Percentiles rank a stretch among this genome's conserved stretches.
These are phyloP conservation scores for Cetoscarus ocellatus DNA, from an alignment of 2,797 vertebrate species.

Conservation along the genomic window DNA sequence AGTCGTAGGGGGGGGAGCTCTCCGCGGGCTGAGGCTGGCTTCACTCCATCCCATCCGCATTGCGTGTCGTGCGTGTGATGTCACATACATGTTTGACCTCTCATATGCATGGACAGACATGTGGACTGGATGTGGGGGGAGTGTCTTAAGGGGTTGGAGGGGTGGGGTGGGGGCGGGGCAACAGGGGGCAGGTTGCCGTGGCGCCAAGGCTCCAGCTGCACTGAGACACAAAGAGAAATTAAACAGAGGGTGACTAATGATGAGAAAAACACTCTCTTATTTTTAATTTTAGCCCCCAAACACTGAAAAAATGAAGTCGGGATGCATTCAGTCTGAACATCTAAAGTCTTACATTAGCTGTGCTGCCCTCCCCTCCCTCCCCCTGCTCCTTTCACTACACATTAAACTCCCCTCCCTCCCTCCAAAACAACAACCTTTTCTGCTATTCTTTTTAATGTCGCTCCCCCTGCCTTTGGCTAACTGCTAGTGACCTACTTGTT, in stretches of 20 bases:
- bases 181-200: slow-evolving; percentile 31
- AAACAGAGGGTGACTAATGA: slow-evolving; percentile 35
- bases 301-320: slow-evolving; percentile 14
- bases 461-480: slow-evolving; percentile 80
- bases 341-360: slow-evolving; percentile 54
- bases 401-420: slow-evolving; percentile 68
- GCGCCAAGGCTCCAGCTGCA: slow-evolving; percentile 53
- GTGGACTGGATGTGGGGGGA: slow-evolving; percentile 84
- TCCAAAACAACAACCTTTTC: slow-evolving; percentile 80
- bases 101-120: slow-evolving; percentile 88
- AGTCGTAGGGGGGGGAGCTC: slow-evolving; percentile 55
- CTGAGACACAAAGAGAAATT: slow-evolving; percentile 50
- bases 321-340: slow-evolving; percentile 55
- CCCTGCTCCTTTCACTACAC: slow-evolving; percentile 53
- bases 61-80: slow-evolving; percentile 86
- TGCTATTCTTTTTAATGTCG: slow-evolving; percentile 85
- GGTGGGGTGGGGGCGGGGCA: slow-evolving; percentile 28
- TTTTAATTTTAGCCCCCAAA: slow-evolving; percentile 21
- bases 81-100: slow-evolving; percentile 87
- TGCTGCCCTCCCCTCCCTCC: slow-evolving; percentile 57
- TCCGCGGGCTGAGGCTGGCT: slow-evolving; percentile 79
- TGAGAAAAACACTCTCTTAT: slow-evolving; percentile 8
- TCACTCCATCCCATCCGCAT: slow-evolving; percentile 87
- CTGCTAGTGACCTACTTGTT: slow-evolving; percentile 83
- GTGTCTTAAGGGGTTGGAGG: slow-evolving; percentile 52